A percentile compares a stretch with the other conserved stretches of the same genome.
Evolutionary conservation across 35 echinoderm and acorn worm species (phyloP).

Genomic region (Stichopus chloronotus): DNA sequence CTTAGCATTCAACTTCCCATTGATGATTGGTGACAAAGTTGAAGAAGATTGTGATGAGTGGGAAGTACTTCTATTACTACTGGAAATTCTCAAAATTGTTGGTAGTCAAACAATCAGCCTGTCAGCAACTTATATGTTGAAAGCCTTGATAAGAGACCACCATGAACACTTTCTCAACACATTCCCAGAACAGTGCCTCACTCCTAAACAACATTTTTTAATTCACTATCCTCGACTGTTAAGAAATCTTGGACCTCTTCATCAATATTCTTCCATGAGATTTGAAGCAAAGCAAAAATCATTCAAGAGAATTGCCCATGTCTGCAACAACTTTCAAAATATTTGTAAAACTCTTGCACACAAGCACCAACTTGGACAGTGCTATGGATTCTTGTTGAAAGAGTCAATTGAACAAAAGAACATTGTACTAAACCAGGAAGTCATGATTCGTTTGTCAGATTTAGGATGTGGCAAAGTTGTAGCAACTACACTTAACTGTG

Average conservation of each 20-base stretch:
- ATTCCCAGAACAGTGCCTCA: slow-evolving; percentile 43
- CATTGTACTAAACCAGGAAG: slow-evolving; percentile 12
- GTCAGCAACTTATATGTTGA: slow-evolving; percentile 44
- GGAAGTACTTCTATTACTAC: slow-evolving; percentile 53
- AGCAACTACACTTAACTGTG: neutral
- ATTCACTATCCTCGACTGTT: slow-evolving; percentile 51
- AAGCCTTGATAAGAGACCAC: slow-evolving; percentile 61
- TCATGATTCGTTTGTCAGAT: neutral
- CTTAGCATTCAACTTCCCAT: slow-evolving; percentile 35
- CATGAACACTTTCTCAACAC: slow-evolving; percentile 46
- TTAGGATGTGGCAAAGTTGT: neutral
- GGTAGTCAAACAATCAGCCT: slow-evolving; percentile 37
- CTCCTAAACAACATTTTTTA: slow-evolving; percentile 60
- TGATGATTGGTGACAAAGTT: slow-evolving; percentile 54
- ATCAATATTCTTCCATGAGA: slow-evolving; percentile 51
- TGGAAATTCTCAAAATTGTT: slow-evolving; percentile 62
- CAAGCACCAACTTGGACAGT: slow-evolving; percentile 56
- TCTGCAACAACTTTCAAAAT: slow-evolving; percentile 60
- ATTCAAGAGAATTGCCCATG: slow-evolving; percentile 38
- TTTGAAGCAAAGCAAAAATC: slow-evolving; percentile 62
- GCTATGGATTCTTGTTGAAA: slow-evolving; percentile 16
- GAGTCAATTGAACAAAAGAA: slow-evolving; percentile 5
- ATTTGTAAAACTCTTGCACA: slow-evolving; percentile 52
- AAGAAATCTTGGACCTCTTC: slow-evolving; percentile 32
- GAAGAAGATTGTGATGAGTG: slow-evolving; percentile 50